Base-by-base conservation (phyloP, 2,888 invertebrate genomes). In the Ornithoptera priamus region DNA sequence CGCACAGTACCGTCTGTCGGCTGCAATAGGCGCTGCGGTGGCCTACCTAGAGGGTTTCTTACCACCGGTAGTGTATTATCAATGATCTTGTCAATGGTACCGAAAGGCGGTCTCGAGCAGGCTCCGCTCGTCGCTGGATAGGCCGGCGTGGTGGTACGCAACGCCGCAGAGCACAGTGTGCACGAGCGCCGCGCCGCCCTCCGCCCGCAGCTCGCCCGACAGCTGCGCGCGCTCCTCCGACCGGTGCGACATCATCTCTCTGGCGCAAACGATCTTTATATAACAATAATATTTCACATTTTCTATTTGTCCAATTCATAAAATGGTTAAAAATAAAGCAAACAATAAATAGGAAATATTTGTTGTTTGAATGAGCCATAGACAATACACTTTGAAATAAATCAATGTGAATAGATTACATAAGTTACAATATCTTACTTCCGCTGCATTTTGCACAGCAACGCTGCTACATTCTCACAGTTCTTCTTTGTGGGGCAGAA, bases 401-500 rank as follows among this genome's bases (percentile, higher is more conserved):
- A 30, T 30, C 30, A 30, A 30, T 39, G 10, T 53, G 6, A 53
- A 53, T n/a, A 17, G 53, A n/a, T 18, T 39, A 61, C 39, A 42
- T 46, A 42, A 30, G 18, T 10, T 30, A 50, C n/a, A 50, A 24
- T 17, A 18, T 18, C 24, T 64, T 36, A 90, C 91, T 79, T 82
- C 65, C 88, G 79, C 72, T 87, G 90, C 74, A 96, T 87, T 80
- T 94, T 94, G 77, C 96, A 95, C 17, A 99, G 88, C 22, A 98
- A 88, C 30, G 94, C 80, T 0, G 97, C 97, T 2, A 99, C 97
- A 87, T 97, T 98, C 89, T 99, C 98, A 81, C 98, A 98, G 87
- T 97, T 98, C 79, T 96, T 95, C 81, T 98, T 97, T 4, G 97
- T 96, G n/a, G 98, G 94, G 84, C 99, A 99, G 93, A 99, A 99